Conservation (phyloP, 2,797 vertebrate genomes). For the Tenualosa thibaudeaui region DNA sequence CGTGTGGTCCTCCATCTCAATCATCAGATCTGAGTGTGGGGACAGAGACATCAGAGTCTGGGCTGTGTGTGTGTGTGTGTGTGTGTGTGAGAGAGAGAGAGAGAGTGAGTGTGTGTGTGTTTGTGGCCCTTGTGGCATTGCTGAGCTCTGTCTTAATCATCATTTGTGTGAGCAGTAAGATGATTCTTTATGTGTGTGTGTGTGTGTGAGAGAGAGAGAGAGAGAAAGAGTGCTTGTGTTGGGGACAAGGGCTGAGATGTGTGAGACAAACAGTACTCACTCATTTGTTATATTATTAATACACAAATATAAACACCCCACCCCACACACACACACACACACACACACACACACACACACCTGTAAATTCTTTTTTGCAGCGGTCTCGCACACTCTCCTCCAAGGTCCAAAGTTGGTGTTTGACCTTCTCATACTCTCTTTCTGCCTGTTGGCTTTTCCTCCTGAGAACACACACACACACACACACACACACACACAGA, state of each 20-base stretch:
- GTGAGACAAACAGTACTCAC: neutral
- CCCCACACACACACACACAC: slow-evolving; percentile 5
- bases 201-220: neutral
- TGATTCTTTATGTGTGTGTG: neutral
- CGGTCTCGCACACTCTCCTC: slow-evolving; percentile 97
- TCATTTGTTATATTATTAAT: neutral
- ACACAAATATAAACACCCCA: neutral
- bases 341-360: slow-evolving; percentile 61
- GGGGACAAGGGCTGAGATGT: neutral
- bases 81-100: slow-evolving; percentile 4
- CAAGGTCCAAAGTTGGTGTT: slow-evolving; percentile 93
- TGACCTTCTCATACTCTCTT: slow-evolving; percentile 97
- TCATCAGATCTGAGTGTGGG: slow-evolving; percentile 75
- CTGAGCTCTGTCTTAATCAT: neutral
- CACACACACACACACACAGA: slow-evolving; percentile 6
- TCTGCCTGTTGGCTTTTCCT: slow-evolving; percentile 96
- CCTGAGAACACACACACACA: slow-evolving; percentile 63
- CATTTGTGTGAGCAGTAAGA: neutral
- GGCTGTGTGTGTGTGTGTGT: slow-evolving; percentile 14
- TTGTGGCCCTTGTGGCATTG: slow-evolving; percentile 62
- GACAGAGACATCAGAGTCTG: slow-evolving; percentile 38
- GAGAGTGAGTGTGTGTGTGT: slow-evolving; percentile 72
- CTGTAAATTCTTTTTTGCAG: slow-evolving; percentile 99
- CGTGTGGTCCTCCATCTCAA: slow-evolving; percentile 87
- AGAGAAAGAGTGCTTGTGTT: no score